Percentiles rank a stretch among this genome's conserved stretches.
Conservation (phyloP, 2,113 vertebrate species). For the Epinephelus moara region DNA sequence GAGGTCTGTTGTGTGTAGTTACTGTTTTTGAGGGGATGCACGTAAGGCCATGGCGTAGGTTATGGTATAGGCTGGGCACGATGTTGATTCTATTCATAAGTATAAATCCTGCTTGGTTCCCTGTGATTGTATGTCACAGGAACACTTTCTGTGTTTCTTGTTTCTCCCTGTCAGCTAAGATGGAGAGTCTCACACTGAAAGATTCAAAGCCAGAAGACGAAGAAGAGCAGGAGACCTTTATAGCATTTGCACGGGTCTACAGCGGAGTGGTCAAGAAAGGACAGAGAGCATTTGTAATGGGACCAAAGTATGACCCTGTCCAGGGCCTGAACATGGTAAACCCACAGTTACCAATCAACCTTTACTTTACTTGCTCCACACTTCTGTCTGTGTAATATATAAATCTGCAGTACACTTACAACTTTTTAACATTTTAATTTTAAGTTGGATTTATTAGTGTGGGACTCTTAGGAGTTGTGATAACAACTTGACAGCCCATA, state of each 20-base stretch:
- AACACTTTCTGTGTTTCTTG: background rate
- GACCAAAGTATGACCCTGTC: slow-evolving; percentile 94
- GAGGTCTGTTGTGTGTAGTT: too few species aligned
- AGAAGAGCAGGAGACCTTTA: slow-evolving; percentile 84
- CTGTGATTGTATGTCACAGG: background rate
- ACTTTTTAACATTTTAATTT: background rate
- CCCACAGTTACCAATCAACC: background rate
- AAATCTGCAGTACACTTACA: background rate
- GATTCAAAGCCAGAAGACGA: slow-evolving; percentile 77
- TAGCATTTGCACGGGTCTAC: slow-evolving; percentile 96
- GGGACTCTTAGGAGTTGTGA: too few species aligned
- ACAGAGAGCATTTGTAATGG: slow-evolving; percentile 91
- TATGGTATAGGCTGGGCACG: too few species aligned
- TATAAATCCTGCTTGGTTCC: background rate
- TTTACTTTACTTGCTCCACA: background rate
- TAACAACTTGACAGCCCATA: too few species aligned
- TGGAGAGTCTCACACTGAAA: slow-evolving; percentile 65
- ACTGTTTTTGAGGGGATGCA: too few species aligned
- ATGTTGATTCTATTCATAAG: too few species aligned
- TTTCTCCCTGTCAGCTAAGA: slow-evolving; percentile 58
- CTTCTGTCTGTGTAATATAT: background rate
- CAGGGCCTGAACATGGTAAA: slow-evolving; percentile 80
- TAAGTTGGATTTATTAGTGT: too few species aligned
- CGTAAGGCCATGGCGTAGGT: too few species aligned
- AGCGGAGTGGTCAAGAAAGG: slow-evolving; percentile 90